Conservation (phyloP, 1,140 invertebrate genomes). For the Drosophila albomicans region DNA sequence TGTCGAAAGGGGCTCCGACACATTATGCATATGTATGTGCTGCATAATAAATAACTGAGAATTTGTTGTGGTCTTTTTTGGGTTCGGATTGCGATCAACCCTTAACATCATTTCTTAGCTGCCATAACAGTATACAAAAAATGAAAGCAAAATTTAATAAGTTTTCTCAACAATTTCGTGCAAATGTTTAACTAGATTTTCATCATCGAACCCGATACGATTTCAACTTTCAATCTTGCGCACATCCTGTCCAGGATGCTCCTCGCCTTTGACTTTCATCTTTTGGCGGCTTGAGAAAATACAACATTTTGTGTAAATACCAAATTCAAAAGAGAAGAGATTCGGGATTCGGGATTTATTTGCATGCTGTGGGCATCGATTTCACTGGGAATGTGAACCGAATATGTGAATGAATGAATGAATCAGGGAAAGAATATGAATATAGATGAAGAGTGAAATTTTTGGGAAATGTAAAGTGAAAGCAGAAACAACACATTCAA, state of each 20-base stretch:
- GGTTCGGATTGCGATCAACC: slow-evolving; percentile 10
- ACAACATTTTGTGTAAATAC: slow-evolving; percentile 70
- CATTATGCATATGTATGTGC: slow-evolving; percentile 16
- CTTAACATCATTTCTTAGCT: slow-evolving; percentile 10
- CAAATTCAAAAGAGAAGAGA: slow-evolving; percentile 31
- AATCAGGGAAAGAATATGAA: slow-evolving; percentile 45
- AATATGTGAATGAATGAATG: slow-evolving; percentile 27
- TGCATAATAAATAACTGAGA: slow-evolving; percentile 22
- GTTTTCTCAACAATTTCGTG: slow-evolving; percentile 4
- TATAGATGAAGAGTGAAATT: slow-evolving; percentile 67
- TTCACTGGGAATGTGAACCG: slow-evolving; percentile 67
- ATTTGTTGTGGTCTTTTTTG: slow-evolving; percentile 18
- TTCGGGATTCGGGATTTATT: slow-evolving; percentile 49
- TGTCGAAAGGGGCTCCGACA: not conserved
- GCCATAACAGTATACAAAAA: slow-evolving; percentile 19
- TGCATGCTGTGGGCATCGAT: slow-evolving; percentile 70
- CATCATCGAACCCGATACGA: slow-evolving; percentile 15
- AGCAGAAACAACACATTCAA: slow-evolving; percentile 16
- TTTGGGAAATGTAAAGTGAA: slow-evolving; percentile 32
- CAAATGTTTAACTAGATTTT: slow-evolving; percentile 13
- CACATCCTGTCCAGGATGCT: slow-evolving; percentile 54
- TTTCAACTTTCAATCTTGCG: slow-evolving; percentile 39
- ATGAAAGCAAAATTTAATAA: not conserved
- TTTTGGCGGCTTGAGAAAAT: slow-evolving; percentile 68
- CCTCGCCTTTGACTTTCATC: slow-evolving; percentile 60